These are phyloP conservation scores for Drosophila sulfurigaster DNA, from an alignment of 1,140 invertebrate genomes.

Conservation along the genomic window DNA sequence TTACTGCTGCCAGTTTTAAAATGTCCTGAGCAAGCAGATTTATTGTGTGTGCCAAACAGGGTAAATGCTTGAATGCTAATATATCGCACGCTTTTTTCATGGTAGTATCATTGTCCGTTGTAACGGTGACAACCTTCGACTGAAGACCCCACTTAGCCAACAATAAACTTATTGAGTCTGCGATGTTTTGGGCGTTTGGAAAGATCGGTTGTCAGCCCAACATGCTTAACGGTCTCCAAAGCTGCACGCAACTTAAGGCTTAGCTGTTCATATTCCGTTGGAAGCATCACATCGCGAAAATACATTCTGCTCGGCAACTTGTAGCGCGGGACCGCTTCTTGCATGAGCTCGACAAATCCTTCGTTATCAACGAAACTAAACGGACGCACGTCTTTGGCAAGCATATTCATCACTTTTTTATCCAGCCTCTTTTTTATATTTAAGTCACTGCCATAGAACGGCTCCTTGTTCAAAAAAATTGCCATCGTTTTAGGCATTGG, in stretches of 20 bases:
- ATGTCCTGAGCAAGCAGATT: neutral
- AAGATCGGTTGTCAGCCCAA: neutral
- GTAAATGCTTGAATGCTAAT: conserved; percentile 8
- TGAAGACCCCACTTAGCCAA: conserved; percentile 5
- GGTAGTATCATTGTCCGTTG: conserved; percentile 13
- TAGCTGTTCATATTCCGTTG: conserved; percentile 1
- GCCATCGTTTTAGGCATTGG: conserved; percentile 16
- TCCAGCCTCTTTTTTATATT: conserved; percentile 8
- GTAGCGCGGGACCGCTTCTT: conserved; percentile 5
- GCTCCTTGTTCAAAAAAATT: conserved; percentile 8
- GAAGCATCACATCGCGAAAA: conserved; percentile 14
- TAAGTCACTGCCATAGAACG: conserved; percentile 8
- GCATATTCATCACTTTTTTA: conserved; percentile 7
- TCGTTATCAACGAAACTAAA: neutral
- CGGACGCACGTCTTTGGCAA: neutral
- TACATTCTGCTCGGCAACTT: conserved; percentile 15
- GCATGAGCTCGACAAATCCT: neutral
- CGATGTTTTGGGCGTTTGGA: conserved; percentile 13
- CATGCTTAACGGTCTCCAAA: conserved; percentile 4
- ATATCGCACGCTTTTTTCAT: conserved; percentile 22
- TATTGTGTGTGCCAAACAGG: conserved; percentile 18
- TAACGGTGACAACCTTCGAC: neutral
- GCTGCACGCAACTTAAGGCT: neutral
- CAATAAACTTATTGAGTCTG: conserved; percentile 1
- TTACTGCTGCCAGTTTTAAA: neutral